Evolutionary conservation across 35 echinoderm and acorn worm genomes (phyloP).

Genomic region (Anneissia japonica): DNA sequence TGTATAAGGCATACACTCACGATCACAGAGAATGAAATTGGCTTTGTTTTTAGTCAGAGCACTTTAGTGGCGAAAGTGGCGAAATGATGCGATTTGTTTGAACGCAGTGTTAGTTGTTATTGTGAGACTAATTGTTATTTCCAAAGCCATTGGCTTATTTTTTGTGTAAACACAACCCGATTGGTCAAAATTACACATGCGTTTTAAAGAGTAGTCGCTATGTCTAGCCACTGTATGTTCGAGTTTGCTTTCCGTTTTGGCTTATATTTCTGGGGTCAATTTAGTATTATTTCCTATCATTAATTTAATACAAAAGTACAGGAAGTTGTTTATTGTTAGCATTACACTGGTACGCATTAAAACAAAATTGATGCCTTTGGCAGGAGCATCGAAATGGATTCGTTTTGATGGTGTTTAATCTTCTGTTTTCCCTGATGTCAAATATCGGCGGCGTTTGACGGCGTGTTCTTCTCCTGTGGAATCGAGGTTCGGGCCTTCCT

Average conservation of each 20-base stretch:
- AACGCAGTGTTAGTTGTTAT: neutral
- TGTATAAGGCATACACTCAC: too few species aligned
- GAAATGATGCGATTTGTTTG: neutral
- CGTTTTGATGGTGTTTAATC: neutral
- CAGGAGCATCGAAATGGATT: neutral
- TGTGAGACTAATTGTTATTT: neutral
- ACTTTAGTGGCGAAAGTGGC: neutral
- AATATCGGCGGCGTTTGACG: neutral
- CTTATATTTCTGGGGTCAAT: neutral
- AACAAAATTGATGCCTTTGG: neutral
- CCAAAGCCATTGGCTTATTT: neutral
- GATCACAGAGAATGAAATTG: neutral
- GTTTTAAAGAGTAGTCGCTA: neutral
- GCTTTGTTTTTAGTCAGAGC: neutral
- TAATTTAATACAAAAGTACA: neutral
- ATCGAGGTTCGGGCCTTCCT: neutral
- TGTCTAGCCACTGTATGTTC: neutral
- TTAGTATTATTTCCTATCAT: slow-evolving; percentile 2
- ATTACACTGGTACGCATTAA: neutral
- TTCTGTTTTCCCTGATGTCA: neutral
- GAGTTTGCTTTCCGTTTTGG: neutral
- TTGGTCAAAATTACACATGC: neutral
- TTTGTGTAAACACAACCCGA: neutral
- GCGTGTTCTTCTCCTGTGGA: neutral
- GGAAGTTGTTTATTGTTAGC: neutral